Base-by-base conservation (phyloP, 1,140 invertebrate genomes). In the Euschistus heros region DNA sequence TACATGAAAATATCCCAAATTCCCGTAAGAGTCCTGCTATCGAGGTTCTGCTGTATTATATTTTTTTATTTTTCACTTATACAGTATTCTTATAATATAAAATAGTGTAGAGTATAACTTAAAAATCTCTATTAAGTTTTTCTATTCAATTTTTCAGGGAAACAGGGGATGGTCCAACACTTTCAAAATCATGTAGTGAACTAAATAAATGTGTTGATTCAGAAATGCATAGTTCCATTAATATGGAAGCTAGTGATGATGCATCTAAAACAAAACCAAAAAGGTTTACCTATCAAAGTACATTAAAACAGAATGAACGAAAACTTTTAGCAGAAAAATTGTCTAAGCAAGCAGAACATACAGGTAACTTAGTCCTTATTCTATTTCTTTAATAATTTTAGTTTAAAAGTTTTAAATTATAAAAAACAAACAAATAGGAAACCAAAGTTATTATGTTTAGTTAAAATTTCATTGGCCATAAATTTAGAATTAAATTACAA, bases 261-360 rank as follows among this genome's bases (percentile, higher is more conserved):
- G 22, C 24, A 24, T 22, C 24, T 15, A 57, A 27, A 26, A 24
- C 24, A n/a, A 30, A 74, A 71, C 60, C 59, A 63, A 69, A 66
- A 69, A 81, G 86, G 70, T 91, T 91, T 74, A 88, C 85, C 0
- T 91, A 90, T 74, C 87, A 91, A 74, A 89, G 86, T 65, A 91
- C 88, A 0, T 83, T 91, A 7, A 72, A 88, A 26, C 84, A 89
- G 72, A 81, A 88, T 37, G 88, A 91, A 74, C 79, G 87, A 69
- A 81, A 82, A 46, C 76, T 83, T 62, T 74, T 90, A 55, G 84
- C 87, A 1, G 87, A 90, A 68, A 86, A 85, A 73, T 76, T 90
- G 65, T 84, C 84, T 15, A 81, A 80, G 67, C 86, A 89, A 72
- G 86, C 85, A 0, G 87, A 90, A 71, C 79, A 82, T 20, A 88